These are phyloP conservation scores for Tridacna gigas DNA, from an alignment of 2,888 invertebrate species.

Conservation along the genomic window DNA sequence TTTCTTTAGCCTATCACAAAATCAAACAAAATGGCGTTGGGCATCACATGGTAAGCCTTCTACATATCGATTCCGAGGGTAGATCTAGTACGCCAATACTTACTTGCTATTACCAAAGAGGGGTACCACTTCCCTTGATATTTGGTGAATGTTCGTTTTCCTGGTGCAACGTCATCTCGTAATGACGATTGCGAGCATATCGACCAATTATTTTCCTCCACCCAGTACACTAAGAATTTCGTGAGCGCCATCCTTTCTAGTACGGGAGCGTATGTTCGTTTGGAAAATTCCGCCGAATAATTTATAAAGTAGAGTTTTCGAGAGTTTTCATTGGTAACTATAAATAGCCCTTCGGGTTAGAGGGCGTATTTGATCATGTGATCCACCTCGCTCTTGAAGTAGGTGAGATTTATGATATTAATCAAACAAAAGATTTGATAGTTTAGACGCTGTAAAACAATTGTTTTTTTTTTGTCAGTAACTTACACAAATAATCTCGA, in stretches of 20 bases:
- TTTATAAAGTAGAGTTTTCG: background rate
- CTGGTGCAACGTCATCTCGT: background rate
- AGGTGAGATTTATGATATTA: too few species aligned
- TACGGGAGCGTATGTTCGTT: too few species aligned
- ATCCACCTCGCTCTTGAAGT: background rate
- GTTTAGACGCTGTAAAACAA: too few species aligned
- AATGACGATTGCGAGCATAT: background rate
- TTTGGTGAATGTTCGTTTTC: background rate
- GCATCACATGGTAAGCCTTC: conserved; percentile 25
- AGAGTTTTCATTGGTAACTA: conserved; percentile 22
- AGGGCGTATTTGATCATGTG: conserved; percentile 26
- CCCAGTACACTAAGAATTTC: background rate
- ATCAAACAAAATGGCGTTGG: conserved; percentile 33
- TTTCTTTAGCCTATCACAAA: conserved; percentile 3
- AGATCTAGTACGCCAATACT: too few species aligned
- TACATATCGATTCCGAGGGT: too few species aligned
- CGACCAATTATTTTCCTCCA: background rate
- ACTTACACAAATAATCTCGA: too few species aligned
- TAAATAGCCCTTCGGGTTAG: conserved; percentile 22
- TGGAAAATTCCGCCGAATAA: background rate
- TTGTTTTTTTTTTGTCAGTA: too few species aligned
- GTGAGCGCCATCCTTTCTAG: background rate
- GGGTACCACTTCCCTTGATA: background rate
- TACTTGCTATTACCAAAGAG: background rate
- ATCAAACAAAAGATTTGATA: too few species aligned